These are phyloP conservation scores for Carduelis carduelis DNA, from an alignment of 2,797 vertebrate species.

Conservation along the genomic window DNA sequence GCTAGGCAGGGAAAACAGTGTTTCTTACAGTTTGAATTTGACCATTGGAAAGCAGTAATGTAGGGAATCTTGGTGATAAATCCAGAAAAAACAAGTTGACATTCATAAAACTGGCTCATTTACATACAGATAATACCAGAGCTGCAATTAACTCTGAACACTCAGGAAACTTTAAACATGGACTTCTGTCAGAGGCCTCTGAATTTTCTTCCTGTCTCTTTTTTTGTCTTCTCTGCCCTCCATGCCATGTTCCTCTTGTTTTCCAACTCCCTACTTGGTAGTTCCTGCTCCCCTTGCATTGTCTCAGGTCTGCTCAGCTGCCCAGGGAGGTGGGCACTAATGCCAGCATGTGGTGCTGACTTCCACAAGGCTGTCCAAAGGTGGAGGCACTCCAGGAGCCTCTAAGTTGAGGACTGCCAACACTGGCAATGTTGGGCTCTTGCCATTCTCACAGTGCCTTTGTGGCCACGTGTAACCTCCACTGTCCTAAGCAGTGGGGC, in stretches of 20 bases:
- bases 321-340: neutral
- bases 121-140: neutral
- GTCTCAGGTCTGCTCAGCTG: neutral
- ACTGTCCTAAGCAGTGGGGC: neutral
- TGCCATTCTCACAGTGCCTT: neutral
- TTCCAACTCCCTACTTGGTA: neutral
- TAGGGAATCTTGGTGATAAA: neutral
- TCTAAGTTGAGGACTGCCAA: neutral
- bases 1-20: neutral
- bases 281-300: neutral
- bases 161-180: neutral
- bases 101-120: neutral
- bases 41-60: neutral
- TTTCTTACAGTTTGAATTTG: neutral
- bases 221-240: neutral
- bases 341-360: accelerated
- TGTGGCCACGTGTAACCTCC: neutral
- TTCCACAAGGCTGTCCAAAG: neutral
- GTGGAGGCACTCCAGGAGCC: neutral
- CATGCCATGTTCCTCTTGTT: neutral
- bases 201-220: neutral
- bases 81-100: neutral
- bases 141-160: neutral
- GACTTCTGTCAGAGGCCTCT: neutral
- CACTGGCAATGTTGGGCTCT: neutral